phyloP scores from a whole-genome alignment of 2,888 invertebrate species.

The Apotomis betuletana region DNA sequence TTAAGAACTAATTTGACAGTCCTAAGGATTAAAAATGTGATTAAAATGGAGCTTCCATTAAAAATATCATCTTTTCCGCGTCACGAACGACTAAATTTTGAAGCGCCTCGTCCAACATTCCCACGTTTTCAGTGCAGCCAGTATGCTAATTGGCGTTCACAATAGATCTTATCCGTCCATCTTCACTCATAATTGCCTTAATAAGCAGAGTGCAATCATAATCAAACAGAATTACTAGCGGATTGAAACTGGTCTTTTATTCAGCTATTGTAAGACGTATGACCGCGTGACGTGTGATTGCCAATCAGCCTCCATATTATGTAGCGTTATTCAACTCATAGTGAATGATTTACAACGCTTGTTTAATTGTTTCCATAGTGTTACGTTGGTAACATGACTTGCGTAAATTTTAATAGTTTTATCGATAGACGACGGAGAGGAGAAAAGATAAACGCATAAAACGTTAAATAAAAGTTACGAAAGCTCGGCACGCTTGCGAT shows the following conservation, averaged over 20 bases:
- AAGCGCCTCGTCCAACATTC: slow-evolving; percentile 48
- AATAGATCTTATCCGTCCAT: slow-evolving; percentile 64
- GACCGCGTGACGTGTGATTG: slow-evolving; percentile 58
- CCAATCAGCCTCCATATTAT: slow-evolving; percentile 63
- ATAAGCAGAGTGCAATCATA: slow-evolving; percentile 73
- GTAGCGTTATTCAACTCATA: slow-evolving; percentile 50
- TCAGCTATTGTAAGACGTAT: slow-evolving; percentile 54
- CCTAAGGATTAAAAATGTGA: neutral
- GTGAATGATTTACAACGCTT: slow-evolving; percentile 57
- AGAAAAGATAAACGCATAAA: neutral
- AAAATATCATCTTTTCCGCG: neutral
- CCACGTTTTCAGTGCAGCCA: slow-evolving; percentile 55
- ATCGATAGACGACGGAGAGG: neutral
- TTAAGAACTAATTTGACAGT: too few relatives aligned
- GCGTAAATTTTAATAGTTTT: slow-evolving; percentile 27
- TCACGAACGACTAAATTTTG: slow-evolving; percentile 25
- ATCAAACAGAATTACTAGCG: slow-evolving; percentile 74
- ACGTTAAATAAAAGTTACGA: too few relatives aligned
- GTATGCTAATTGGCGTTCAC: slow-evolving; percentile 64
- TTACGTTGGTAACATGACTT: slow-evolving; percentile 25
- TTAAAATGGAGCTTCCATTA: neutral
- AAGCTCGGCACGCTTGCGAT: too few relatives aligned
- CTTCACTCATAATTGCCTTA: slow-evolving; percentile 73
- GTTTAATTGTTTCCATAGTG: slow-evolving; percentile 63
- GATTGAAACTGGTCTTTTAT: slow-evolving; percentile 66